These are phyloP conservation scores for Thereva unica DNA, from an alignment of 2,888 invertebrate species.

Conservation along the genomic window DNA sequence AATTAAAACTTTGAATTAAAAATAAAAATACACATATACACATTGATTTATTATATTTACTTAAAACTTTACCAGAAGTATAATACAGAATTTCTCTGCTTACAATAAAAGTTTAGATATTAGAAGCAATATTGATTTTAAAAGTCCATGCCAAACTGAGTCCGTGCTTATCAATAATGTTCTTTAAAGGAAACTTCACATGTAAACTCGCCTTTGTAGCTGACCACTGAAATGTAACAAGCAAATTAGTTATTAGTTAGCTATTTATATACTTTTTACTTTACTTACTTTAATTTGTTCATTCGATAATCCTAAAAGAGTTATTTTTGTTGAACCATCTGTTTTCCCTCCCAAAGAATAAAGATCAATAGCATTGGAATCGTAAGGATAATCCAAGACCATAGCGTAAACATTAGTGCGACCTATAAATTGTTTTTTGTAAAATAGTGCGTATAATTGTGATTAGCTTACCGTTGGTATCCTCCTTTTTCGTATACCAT, in stretches of 20 bases:
- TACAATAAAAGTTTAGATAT: no score
- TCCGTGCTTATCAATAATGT: constrained; percentile 52
- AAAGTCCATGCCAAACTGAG: constrained; percentile 56
- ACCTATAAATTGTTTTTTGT: constrained; percentile 41
- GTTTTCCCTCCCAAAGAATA: constrained; percentile 56
- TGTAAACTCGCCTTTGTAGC: constrained; percentile 46
- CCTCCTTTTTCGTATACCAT: constrained; percentile 70
- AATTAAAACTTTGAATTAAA: no score
- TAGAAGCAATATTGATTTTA: constrained; percentile 49
- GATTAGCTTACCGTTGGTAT: constrained; percentile 46
- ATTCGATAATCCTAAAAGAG: constrained; percentile 61
- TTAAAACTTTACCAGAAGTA: no score
- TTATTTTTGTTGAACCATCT: constrained; percentile 53
- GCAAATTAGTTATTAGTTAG: background rate
- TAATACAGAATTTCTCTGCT: no score
- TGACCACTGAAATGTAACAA: constrained; percentile 48
- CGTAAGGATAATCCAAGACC: constrained; percentile 70
- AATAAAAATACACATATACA: no score
- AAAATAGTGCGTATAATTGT: background rate
- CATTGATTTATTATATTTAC: no score
- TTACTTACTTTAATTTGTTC: constrained; percentile 47
- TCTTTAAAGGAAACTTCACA: constrained; percentile 53
- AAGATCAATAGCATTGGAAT: constrained; percentile 60
- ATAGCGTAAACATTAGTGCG: constrained; percentile 66
- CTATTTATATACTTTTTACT: background rate